Evolutionary conservation across 2,888 invertebrate genomes (phyloP).

Genomic region (Chrysolina haemoptera): DNA sequence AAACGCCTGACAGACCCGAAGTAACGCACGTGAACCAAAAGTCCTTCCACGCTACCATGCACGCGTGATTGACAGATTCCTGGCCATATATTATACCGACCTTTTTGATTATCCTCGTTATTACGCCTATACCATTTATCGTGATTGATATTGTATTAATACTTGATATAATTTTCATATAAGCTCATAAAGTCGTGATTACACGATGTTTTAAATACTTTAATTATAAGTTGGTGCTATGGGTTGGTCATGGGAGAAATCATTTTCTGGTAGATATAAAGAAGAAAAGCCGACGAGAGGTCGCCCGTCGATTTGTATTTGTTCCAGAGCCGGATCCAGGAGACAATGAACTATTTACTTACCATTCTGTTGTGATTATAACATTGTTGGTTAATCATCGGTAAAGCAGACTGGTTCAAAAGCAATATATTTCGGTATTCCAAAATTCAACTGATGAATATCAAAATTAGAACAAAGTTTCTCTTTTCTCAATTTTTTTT

Average conservation of each 20-base stretch:
- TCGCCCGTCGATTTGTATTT: slow-evolving; percentile 14
- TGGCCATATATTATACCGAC: slow-evolving; percentile 43
- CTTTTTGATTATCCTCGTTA: slow-evolving; percentile 45
- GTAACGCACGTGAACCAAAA: slow-evolving; percentile 1
- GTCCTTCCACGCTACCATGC: slow-evolving; percentile 13
- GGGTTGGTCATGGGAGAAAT: slow-evolving; percentile 52
- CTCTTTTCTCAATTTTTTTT: no score
- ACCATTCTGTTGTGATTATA: no score
- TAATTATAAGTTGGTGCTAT: slow-evolving; percentile 55
- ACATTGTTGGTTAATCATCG: no score
- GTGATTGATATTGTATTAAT: slow-evolving; percentile 57
- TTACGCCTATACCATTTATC: slow-evolving; percentile 50
- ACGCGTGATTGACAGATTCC: slow-evolving; percentile 43
- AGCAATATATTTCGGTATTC: no score
- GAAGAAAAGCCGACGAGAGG: slow-evolving; percentile 42
- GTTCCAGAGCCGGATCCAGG: slow-evolving; percentile 18
- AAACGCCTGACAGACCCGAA: background rate
- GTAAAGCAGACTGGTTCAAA: no score
- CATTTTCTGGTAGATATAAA: slow-evolving; percentile 45
- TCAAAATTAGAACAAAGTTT: no score
- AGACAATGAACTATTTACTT: background rate
- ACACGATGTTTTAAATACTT: slow-evolving; percentile 54
- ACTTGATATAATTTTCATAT: slow-evolving; percentile 57
- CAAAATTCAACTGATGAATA: no score
- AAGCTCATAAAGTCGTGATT: slow-evolving; percentile 50